phyloP scores from a whole-genome alignment of 2,113 vertebrate species.

The Trogon surrucura region DNA sequence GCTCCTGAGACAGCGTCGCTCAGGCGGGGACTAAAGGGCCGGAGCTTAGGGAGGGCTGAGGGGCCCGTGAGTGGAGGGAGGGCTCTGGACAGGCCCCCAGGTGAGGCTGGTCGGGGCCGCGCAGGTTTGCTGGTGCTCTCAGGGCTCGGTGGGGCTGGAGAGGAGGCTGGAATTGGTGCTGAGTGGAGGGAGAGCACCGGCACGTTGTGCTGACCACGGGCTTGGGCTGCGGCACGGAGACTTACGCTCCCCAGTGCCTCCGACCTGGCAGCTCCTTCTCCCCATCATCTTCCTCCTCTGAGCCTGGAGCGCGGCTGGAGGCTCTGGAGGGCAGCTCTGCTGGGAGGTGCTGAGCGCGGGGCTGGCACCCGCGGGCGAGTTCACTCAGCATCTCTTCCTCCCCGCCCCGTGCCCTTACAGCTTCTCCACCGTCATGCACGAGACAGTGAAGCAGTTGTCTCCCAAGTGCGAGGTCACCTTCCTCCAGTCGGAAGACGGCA shows the following conservation, averaged over 20 bases:
- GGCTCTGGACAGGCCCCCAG: background rate
- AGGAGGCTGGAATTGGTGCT: background rate
- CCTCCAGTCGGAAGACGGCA: slow-evolving; percentile 93
- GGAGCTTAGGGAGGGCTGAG: background rate
- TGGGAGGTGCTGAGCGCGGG: accelerated
- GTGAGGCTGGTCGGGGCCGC: background rate
- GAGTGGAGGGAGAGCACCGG: accelerated
- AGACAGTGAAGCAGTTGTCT: slow-evolving; percentile 87
- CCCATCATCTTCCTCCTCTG: accelerated
- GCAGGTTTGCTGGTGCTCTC: background rate
- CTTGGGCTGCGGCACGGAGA: background rate
- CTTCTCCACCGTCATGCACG: slow-evolving; percentile 88
- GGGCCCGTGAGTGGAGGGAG: background rate
- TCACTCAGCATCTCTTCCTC: background rate
- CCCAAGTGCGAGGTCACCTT: slow-evolving; percentile 91
- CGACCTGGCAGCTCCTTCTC: background rate
- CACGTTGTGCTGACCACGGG: accelerated
- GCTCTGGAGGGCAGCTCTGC: accelerated
- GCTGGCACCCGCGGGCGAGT: accelerated
- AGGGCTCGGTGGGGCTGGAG: background rate
- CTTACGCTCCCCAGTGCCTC: accelerated
- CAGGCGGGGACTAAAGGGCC: background rate
- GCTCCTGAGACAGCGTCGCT: accelerated
- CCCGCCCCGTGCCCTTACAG: slow-evolving; percentile 59
- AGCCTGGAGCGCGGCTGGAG: accelerated